phyloP scores from a whole-genome alignment of 1,140 invertebrate genomes.

The Pogonognathellus flavescens region DNA sequence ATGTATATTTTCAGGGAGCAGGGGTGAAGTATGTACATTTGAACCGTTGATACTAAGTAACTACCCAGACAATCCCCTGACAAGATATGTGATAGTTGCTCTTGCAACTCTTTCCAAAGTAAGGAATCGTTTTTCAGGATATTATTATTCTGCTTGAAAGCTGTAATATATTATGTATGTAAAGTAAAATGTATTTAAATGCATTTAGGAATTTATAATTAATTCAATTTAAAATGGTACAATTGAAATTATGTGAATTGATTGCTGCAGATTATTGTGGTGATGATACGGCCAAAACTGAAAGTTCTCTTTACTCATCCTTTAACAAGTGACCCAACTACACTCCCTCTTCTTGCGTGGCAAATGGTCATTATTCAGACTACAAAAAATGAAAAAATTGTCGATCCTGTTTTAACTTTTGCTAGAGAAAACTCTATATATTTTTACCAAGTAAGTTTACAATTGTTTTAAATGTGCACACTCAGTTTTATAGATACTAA shows the following conservation, averaged over 20 bases:
- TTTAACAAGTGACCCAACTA: constrained; percentile 73
- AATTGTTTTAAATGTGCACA: no score
- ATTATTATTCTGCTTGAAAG: not conserved
- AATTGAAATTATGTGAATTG: no score
- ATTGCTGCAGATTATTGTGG: constrained; percentile 85
- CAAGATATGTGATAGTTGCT: constrained; percentile 85
- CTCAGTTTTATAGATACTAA: no score
- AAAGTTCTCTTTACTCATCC: constrained; percentile 79
- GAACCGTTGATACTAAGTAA: constrained; percentile 83
- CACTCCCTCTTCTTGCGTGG: constrained; percentile 91
- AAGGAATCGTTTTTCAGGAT: constrained; percentile 23
- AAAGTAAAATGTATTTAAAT: no score
- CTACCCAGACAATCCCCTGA: constrained; percentile 79
- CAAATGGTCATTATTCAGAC: constrained; percentile 89
- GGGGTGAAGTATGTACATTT: constrained; percentile 86
- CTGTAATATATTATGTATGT: no score
- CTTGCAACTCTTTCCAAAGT: constrained; percentile 93
- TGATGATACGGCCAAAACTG: constrained; percentile 84
- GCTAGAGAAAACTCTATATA: constrained; percentile 83
- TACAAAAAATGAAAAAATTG: constrained; percentile 77
- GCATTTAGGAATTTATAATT: no score
- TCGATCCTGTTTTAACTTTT: constrained; percentile 89
- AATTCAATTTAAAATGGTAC: no score
- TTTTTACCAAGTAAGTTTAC: constrained; percentile 81
- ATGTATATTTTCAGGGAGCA: constrained; percentile 87